phyloP scores from a whole-genome alignment of 2,797 vertebrate species.

The Fundulus diaphanus region DNA sequence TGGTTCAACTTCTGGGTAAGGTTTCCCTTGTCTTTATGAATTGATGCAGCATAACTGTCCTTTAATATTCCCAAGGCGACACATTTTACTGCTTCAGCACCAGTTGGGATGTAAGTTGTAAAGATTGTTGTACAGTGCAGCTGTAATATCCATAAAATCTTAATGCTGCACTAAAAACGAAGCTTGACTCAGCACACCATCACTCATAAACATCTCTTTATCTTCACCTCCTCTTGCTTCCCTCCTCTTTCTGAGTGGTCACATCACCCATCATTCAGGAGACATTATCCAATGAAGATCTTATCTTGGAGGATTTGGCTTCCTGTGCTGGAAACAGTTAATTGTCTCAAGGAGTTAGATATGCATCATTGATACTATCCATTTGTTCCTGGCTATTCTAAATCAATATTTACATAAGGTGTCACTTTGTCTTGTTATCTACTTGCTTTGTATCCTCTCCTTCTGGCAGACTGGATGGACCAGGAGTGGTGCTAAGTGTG shows the following conservation, averaged over 20 bases:
- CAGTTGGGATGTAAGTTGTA: conserved; percentile 28
- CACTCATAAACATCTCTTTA: conserved; percentile 32
- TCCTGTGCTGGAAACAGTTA: conserved; percentile 32
- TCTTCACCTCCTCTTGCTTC: conserved; percentile 41
- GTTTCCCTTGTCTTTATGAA: conserved; percentile 13
- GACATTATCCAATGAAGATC: conserved; percentile 55
- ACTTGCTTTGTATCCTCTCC: conserved; percentile 45
- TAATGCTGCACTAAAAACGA: conserved; percentile 51
- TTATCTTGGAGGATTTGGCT: conserved; percentile 49
- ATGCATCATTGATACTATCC: conserved; percentile 64
- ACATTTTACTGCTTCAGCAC: conserved; percentile 30
- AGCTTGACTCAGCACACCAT: conserved; percentile 58
- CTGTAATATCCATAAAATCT: conserved; percentile 55
- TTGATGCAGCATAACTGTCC: conserved; percentile 5
- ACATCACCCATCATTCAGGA: conserved; percentile 64
- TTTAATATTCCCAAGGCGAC: conserved; percentile 19
- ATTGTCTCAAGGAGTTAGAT: conserved; percentile 61
- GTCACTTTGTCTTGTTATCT: conserved; percentile 61
- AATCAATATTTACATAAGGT: conserved; percentile 64
- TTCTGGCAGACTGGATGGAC: conserved; percentile 38
- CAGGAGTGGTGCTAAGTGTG: conserved; percentile 48
- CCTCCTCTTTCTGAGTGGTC: conserved; percentile 43
- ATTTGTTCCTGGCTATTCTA: conserved; percentile 46
- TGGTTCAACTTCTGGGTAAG: not conserved
- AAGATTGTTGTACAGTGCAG: conserved; percentile 33